Evolutionary conservation across 2,113 vertebrate species (phyloP), one percentile per base, ranked within the genome.

Genomic region (Diglossa brunneiventris): DNA sequence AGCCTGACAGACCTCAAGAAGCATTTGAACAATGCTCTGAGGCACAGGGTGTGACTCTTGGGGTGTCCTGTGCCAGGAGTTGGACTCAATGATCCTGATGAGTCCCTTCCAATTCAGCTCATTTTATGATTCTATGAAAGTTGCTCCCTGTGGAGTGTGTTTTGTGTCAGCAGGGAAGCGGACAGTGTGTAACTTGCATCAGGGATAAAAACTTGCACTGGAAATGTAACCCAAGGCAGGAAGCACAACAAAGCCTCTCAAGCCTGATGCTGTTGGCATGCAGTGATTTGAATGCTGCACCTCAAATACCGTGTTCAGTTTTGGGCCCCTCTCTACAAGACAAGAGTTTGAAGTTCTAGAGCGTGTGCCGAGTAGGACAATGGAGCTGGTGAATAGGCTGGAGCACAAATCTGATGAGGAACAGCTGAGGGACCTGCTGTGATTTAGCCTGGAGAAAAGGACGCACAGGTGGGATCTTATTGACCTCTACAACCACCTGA

Each of bases 101-200:
- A 13, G 27, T 42, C 5, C 7, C 39, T 82, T 53, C 16, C 46
- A 53, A 3, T 16, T 59, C 24, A 39, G 46, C 24, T 18, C 31
- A 26, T 61, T 66, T 23, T 50, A 6, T 28, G 15, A n/a, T 24
- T 67, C 39, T 30, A 1, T 31, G 53, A 53, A 53, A 75, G 7
- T 20, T 26, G 17, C 15, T 30, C 23, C 2, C 1, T 19, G 19
- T 4, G 7, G 9, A 42, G 12, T 5, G 10, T 0, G 3, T n/a
- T 94, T 49, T 41, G 47, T 50, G 47, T 49, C 53, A 61, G 47
- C n/a, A 58, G 55, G 31, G 69, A 41, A 42, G 24, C n/a, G 53
- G 20, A 2, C 22, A 14, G 23, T 6, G 42, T 41, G 27, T 11
- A 35, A 47, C 33, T 82, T 1, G 1, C 23, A 16, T 35, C 28